Base-by-base conservation (phyloP, 2,113 vertebrate genomes). In the Hyaena hyaena region DNA sequence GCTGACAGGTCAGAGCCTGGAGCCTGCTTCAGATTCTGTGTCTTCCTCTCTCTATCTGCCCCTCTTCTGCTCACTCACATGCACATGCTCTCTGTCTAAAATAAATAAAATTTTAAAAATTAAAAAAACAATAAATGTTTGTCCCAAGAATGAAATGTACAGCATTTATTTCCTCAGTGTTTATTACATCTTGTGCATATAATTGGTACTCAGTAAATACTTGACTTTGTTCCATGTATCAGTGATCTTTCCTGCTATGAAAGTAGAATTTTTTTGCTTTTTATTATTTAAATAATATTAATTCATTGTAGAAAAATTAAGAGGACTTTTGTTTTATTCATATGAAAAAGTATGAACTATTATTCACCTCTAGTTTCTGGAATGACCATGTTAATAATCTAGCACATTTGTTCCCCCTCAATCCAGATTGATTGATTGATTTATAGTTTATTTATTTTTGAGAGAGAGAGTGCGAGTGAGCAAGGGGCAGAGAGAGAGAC, bases 241-340 rank as follows among this genome's bases (percentile, higher is more conserved):
- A 81, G 61, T 96, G 84, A 93, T 31, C 69, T 92, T 94, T 89
- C 53, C 87, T 92, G 31, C 43, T 35, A 7, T n/a, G 17, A 90
- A 86, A 83, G 26, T 61, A 63, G 68, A 76, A 1, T 12, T 50
- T 87, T 82, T 65, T 73, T 90, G 28, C 33, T 84, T 94, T 79
- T 73, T 53, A 69, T 69, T 92, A 55, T 90, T 96, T 76, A n/a
- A 89, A 93, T 92, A 92, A 43, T 86, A 61, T 7, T 94, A 88
- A 17, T 89, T 86, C 39, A 65, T 69, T 89, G 5, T 61, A 92
- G 58, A 86, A 87, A 69, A 91, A 92, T 53, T 95, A 87, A 87
- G 39, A 96, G 16, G 39, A 89, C 24, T 92, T 89, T 86, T 86
- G 43, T 77, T 96, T 95, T 85, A 63, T 86, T 50, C 86, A 2